phyloP scores from a whole-genome alignment of 2,113 vertebrate genomes.

The Electrona antarctica region DNA sequence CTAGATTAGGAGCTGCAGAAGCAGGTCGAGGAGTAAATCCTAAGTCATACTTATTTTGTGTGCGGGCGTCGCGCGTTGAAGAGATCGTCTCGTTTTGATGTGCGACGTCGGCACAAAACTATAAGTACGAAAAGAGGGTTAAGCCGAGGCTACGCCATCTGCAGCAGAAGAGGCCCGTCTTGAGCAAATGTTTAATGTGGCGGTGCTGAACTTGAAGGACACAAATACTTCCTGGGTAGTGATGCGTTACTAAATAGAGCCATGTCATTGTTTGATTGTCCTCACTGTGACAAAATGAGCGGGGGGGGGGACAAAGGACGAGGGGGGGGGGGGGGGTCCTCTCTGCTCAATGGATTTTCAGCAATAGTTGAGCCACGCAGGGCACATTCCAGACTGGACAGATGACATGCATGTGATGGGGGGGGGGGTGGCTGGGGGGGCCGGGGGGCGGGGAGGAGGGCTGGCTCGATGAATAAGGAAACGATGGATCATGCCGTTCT shows the following conservation, averaged over 20 bases:
- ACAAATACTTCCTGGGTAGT: constrained; percentile 66
- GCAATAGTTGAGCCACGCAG: constrained; percentile 41
- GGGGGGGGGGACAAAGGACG: constrained; percentile 11
- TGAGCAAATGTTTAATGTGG: constrained; percentile 51
- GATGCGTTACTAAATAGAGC: constrained; percentile 67
- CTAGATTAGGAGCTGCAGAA: constrained; percentile 25
- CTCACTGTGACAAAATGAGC: constrained; percentile 27
- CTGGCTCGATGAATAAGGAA: constrained; percentile 68
- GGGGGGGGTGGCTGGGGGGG: background rate
- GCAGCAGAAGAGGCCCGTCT: constrained; percentile 29
- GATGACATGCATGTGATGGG: constrained; percentile 59
- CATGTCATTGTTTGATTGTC: constrained; percentile 67
- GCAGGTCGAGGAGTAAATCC: constrained; percentile 19
- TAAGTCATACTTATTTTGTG: background rate
- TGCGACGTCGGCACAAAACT: no score
- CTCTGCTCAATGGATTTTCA: constrained; percentile 52
- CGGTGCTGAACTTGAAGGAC: constrained; percentile 68
- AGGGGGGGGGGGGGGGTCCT: constrained; percentile 39
- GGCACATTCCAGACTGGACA: constrained; percentile 53
- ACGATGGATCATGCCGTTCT: constrained; percentile 62
- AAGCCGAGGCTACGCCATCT: background rate
- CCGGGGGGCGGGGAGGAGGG: constrained; percentile 9
- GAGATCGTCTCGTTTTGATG: background rate
- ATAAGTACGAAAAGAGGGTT: no score
- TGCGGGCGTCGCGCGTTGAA: background rate